Evolutionary conservation across 1,140 invertebrate species (phyloP), one percentile per base, ranked within the genome.

Genomic region (Dendrolimus kikuchii): DNA sequence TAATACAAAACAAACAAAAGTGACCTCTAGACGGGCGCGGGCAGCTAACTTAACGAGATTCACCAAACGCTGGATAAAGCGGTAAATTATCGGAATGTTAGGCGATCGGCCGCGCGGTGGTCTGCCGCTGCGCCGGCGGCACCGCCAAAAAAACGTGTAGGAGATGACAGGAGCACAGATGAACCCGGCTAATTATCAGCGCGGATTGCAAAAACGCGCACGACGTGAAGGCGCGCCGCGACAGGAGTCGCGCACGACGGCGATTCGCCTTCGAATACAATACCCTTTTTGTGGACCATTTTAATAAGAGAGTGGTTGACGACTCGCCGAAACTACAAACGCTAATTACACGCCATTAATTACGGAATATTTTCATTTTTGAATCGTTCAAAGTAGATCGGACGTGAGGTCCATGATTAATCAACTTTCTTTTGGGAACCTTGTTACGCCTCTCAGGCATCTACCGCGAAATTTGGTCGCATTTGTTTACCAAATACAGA

Each of bases 1-100:
- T 81, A 82, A 76, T 84, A 81, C 70, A 86, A 86, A 83, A 86
- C 79, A 86, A 86, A 86, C 80, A 86, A 82, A 80, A 86, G 58
- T 83, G 78, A 84, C 77, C 79, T 78, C 74, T 74, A 72, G 74
- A 66, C 77, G 70, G 76, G 68, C 69, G 66, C 74, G 74, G 61
- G 66, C 70, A 62, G 69, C 77, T 79, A 82, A 86, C 68, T 76
- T 83, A 83, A 86, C 77, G 76, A 86, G 79, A 86, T 86, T 82
- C 82, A 83, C 80, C 68, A 81, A 79, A 67, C 72, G 57, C 67
- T 65, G 79, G 75, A 84, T 84, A 83, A 83, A 86, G 82, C 81
- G 82, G 81, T 86, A 86, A 84, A 82, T 82, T 84, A 84, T 86
- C 75, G 69, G 77, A 77, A 82, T 82, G 71, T 71, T 71, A 69